phyloP scores from a whole-genome alignment of 1,140 invertebrate species.

The Papilio machaon region DNA sequence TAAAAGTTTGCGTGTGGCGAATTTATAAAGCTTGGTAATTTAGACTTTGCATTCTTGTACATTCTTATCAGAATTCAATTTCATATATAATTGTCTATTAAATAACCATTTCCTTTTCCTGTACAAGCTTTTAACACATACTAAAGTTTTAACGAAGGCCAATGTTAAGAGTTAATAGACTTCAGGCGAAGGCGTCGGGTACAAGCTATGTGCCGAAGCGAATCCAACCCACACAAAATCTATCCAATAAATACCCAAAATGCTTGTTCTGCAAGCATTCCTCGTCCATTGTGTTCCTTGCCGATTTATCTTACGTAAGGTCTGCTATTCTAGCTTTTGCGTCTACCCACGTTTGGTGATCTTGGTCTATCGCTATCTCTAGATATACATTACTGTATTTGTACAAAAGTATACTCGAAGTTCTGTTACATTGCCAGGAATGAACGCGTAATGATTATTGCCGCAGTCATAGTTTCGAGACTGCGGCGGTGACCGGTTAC shows the following conservation, averaged over 20 bases:
- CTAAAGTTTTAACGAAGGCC: conserved; percentile 31
- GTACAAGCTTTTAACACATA: conserved; percentile 25
- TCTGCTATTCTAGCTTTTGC: conserved; percentile 62
- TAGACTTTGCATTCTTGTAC: conserved; percentile 17
- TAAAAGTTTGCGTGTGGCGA: conserved; percentile 25
- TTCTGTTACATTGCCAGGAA: conserved; percentile 55
- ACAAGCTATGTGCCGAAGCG: conserved; percentile 60
- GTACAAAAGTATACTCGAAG: conserved; percentile 52
- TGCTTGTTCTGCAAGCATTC: conserved; percentile 76
- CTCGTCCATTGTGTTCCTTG: conserved; percentile 74
- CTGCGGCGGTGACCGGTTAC: conserved; percentile 62
- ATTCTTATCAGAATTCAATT: conserved; percentile 22
- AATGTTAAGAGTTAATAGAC: conserved; percentile 36
- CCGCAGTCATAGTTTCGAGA: conserved; percentile 49
- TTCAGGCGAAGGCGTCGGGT: conserved; percentile 47
- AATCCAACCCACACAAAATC: conserved; percentile 78
- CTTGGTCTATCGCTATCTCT: conserved; percentile 61
- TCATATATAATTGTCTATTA: conserved; percentile 32
- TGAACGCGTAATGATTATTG: conserved; percentile 49
- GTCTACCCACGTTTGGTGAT: conserved; percentile 67
- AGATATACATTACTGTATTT: conserved; percentile 65
- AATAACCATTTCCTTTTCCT: conserved; percentile 10
- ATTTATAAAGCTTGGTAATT: conserved; percentile 21
- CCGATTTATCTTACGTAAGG: conserved; percentile 79
- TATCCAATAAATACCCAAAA: conserved; percentile 81